phyloP scores from a whole-genome alignment of 2,888 invertebrate species.

The Biston stratarius region DNA sequence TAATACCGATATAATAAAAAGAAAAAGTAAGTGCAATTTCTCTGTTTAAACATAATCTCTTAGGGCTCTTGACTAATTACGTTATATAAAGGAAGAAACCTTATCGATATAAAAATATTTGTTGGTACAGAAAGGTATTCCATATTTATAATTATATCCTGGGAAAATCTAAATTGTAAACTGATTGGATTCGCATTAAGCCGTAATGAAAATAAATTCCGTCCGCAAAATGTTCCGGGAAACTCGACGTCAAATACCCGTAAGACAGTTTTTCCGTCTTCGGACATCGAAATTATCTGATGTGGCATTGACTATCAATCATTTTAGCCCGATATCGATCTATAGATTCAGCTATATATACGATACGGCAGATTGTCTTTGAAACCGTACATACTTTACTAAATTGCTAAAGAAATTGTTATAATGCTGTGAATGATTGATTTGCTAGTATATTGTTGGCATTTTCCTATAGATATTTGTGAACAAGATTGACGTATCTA shows the following conservation, averaged over 20 bases:
- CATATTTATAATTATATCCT: slow-evolving; percentile 10
- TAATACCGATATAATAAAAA: too few species aligned
- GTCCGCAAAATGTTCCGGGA: slow-evolving; percentile 28
- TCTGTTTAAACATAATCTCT: too few species aligned
- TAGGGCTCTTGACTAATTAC: not conserved
- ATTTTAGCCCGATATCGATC: slow-evolving; percentile 50
- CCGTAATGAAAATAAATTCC: slow-evolving; percentile 30
- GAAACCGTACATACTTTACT: slow-evolving; percentile 42
- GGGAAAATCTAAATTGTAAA: slow-evolving; percentile 25
- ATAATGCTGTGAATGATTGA: slow-evolving; percentile 37
- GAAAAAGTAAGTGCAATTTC: too few species aligned
- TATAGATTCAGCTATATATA: slow-evolving; percentile 43
- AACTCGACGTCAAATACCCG: slow-evolving; percentile 38
- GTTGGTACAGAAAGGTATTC: not conserved
- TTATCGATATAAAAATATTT: not conserved
- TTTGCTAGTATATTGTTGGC: slow-evolving; percentile 29
- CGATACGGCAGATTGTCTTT: slow-evolving; percentile 55
- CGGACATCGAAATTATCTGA: slow-evolving; percentile 40
- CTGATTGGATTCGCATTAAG: slow-evolving; percentile 28
- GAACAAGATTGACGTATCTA: not conserved
- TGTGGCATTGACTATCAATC: slow-evolving; percentile 54
- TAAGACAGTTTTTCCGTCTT: slow-evolving; percentile 37
- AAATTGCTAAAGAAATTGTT: slow-evolving; percentile 46
- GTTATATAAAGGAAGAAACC: not conserved
- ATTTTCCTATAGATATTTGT: not conserved